phyloP scores from a whole-genome alignment of 2,888 invertebrate species.

The Dichetophora obliterata region DNA sequence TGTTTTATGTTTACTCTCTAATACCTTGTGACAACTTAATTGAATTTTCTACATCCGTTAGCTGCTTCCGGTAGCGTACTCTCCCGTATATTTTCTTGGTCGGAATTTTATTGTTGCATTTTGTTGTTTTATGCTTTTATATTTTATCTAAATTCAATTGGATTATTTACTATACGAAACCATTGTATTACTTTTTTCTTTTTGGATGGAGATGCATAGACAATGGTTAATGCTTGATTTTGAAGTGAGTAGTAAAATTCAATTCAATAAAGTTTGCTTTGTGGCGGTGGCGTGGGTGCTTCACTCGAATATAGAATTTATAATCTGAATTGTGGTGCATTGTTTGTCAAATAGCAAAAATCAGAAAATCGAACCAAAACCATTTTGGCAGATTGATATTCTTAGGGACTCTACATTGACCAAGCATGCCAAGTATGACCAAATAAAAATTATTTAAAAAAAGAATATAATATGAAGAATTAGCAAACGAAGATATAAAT shows the following conservation, averaged over 20 bases:
- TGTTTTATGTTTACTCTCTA: neutral
- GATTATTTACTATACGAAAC: neutral
- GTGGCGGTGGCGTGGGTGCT: too few species aligned
- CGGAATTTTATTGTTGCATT: neutral
- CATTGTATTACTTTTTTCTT: neutral
- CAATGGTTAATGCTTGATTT: neutral
- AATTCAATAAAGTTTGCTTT: too few species aligned
- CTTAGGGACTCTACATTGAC: too few species aligned
- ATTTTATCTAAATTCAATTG: neutral
- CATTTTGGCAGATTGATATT: too few species aligned
- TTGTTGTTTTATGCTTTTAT: neutral
- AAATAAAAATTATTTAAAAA: too few species aligned
- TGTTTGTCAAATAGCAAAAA: too few species aligned
- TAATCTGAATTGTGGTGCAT: too few species aligned
- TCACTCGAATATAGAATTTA: too few species aligned
- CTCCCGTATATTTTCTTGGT: neutral
- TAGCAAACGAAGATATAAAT: too few species aligned
- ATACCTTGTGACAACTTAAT: conserved; percentile 8
- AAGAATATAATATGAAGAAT: too few species aligned
- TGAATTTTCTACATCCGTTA: conserved; percentile 14
- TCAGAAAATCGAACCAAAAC: too few species aligned
- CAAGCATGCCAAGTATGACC: too few species aligned
- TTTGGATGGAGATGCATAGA: neutral
- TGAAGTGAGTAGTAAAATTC: neutral
- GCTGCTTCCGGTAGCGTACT: neutral